A percentile compares a stretch with the other conserved stretches of the same genome.
Conservation (phyloP, 2,888 invertebrate species). For the Ptychoptera albimana region DNA sequence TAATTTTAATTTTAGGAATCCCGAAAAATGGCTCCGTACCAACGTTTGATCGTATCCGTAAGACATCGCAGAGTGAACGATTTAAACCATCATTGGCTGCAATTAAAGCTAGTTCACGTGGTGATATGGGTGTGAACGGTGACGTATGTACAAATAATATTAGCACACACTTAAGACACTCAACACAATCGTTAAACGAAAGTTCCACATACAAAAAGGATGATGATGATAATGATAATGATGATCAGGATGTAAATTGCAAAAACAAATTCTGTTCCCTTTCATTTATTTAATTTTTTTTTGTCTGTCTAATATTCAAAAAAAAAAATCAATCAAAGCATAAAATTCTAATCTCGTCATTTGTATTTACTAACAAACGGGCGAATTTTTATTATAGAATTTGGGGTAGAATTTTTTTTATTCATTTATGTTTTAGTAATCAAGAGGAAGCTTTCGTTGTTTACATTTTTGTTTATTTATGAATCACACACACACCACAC, state of each 20-base stretch:
- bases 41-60: constrained; percentile 71
- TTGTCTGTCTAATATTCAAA: no score
- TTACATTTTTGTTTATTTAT: neutral
- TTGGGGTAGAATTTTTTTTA: no score
- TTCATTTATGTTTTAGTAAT: no score
- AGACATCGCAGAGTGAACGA: constrained; percentile 68
- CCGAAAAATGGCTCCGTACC: constrained; percentile 86
- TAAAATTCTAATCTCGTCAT: no score
- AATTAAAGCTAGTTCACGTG: constrained; percentile 60
- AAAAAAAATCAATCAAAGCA: no score
- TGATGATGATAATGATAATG: constrained; percentile 32
- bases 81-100: constrained; percentile 72
- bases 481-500: no score
- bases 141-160: constrained; percentile 42
- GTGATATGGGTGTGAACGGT: constrained; percentile 57
- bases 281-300: neutral
- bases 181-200: constrained; percentile 38
- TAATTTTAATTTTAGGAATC: no score
- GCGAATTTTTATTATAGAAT: neutral
- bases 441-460: neutral
- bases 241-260: constrained; percentile 24
- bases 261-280: neutral
- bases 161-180: constrained; percentile 37
- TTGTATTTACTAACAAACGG: no score
- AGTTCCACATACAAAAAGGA: constrained; percentile 31